phyloP scores from a whole-genome alignment of 1,140 invertebrate genomes.

The Temnothorax nylanderi region DNA sequence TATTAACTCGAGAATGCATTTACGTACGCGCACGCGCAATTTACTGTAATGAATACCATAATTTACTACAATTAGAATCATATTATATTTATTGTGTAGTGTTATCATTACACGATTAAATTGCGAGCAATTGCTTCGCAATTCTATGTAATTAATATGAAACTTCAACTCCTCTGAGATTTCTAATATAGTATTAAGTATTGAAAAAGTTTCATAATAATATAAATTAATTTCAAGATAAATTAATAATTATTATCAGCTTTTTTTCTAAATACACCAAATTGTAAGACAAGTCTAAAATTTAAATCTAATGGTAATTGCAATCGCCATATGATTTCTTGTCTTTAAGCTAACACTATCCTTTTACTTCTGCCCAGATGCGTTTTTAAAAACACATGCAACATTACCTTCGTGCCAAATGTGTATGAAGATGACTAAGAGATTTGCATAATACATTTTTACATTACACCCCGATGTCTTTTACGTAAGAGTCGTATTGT shows the following conservation, averaged over 20 bases:
- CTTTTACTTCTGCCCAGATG: background rate
- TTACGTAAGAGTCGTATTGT: background rate
- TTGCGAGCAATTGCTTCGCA: background rate
- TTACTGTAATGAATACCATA: slow-evolving; percentile 26
- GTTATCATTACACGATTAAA: slow-evolving; percentile 12
- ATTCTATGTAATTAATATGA: background rate
- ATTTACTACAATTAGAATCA: slow-evolving; percentile 30
- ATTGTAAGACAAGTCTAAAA: background rate
- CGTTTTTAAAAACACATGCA: slow-evolving; percentile 40
- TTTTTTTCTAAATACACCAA: background rate
- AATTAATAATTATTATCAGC: background rate
- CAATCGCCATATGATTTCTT: background rate
- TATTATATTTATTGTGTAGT: slow-evolving; percentile 1
- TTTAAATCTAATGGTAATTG: background rate
- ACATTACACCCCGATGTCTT: background rate
- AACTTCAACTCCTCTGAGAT: background rate
- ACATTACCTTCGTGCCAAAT: slow-evolving; percentile 26
- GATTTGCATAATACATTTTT: slow-evolving; percentile 46
- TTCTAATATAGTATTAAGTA: background rate
- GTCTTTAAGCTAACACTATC: background rate
- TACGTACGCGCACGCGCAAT: slow-evolving; percentile 10
- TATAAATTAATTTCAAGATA: background rate
- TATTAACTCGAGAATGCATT: slow-evolving; percentile 9
- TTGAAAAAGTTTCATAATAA: background rate
- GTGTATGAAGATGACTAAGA: slow-evolving; percentile 26